Evolutionary conservation across 2,797 vertebrate genomes (phyloP), one percentile per base, ranked within the genome.

Genomic region (Diplodus sargus): DNA sequence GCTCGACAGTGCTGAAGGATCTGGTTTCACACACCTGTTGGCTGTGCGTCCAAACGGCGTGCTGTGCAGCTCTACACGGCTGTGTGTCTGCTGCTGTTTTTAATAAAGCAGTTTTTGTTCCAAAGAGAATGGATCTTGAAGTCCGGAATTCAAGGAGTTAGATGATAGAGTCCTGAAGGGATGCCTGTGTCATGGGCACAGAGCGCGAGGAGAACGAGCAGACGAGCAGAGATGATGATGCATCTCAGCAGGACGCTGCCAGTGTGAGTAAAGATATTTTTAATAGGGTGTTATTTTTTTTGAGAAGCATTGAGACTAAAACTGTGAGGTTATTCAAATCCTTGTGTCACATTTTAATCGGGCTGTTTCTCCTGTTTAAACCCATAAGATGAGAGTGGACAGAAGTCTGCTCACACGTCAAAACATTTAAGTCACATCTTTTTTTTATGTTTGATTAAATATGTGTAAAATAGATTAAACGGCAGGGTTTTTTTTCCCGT

Each of bases 151-250:
- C 14, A 52, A 34, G 78, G 78, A 70, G 65, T 45, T 70, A 64
- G 79, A 83, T 86, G 81, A 89, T 87, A 28, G 61, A 10, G 25
- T 62, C 64, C 53, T 86, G 78, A 90, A 71, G 89, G 76, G 80
- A 91, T 85, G 91, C 68, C 65, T 78, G 66, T 82, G 92, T 79
- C 82, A 96, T 96, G 95, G 93, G 93, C 77, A 61, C 85, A 22
- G 91, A 89, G 86, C 47, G 57, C 28, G 88, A 90, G 87, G 93
- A 92, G 86, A 88, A 76, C 75, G 70, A 90, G 61, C 78, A 68
- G 75, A 51, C 57, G 0, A 87, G 63, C 22, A 60, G 90, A 23
- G 91, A 86, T n/a, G 82, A 81, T 42, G 92, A 90, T 74, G 62
- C 67, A 23, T 63, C 88, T 71, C 86, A 88, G 12, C 87, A 65